Percentiles rank a stretch among this genome's conserved stretches.
Conservation (phyloP, 2,888 invertebrate species). For the Augiades crinisus region DNA sequence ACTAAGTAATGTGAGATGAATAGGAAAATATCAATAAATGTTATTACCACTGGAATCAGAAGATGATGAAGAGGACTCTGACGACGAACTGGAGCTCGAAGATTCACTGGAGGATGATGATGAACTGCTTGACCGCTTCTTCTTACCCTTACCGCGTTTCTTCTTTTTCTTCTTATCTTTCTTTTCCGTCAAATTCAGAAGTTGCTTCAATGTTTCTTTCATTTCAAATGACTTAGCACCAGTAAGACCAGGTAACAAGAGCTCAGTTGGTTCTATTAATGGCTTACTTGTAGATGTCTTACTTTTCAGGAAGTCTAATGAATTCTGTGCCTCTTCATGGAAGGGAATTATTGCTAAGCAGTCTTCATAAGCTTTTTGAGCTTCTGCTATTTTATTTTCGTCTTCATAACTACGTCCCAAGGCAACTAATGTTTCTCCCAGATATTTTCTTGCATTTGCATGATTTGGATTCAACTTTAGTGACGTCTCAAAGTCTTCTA, state of each 20-base stretch:
- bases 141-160: constrained; percentile 84
- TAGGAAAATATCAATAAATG: constrained; percentile 21
- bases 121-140: constrained; percentile 83
- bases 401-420: constrained; percentile 94
- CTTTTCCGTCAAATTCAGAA: constrained; percentile 83
- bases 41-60: constrained; percentile 76
- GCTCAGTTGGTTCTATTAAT: constrained; percentile 83
- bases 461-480: constrained; percentile 93
- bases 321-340: constrained; percentile 93
- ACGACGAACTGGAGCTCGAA: constrained; percentile 83
- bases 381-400: constrained; percentile 91
- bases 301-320: constrained; percentile 89
- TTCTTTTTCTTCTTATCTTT: constrained; percentile 85
- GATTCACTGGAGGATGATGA: constrained; percentile 86
- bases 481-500: constrained; percentile 96
- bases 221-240: constrained; percentile 82
- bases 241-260: constrained; percentile 82
- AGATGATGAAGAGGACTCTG: constrained; percentile 81
- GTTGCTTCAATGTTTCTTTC: constrained; percentile 84
- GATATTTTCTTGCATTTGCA: constrained; percentile 95
- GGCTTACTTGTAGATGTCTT: constrained; percentile 82
- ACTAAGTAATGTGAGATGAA: too few relatives aligned
- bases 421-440: constrained; percentile 95
- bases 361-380: constrained; percentile 91
- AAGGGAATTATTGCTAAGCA: constrained; percentile 92